phyloP scores from a whole-genome alignment of 2,888 invertebrate genomes.

The Oscheius onirici region DNA sequence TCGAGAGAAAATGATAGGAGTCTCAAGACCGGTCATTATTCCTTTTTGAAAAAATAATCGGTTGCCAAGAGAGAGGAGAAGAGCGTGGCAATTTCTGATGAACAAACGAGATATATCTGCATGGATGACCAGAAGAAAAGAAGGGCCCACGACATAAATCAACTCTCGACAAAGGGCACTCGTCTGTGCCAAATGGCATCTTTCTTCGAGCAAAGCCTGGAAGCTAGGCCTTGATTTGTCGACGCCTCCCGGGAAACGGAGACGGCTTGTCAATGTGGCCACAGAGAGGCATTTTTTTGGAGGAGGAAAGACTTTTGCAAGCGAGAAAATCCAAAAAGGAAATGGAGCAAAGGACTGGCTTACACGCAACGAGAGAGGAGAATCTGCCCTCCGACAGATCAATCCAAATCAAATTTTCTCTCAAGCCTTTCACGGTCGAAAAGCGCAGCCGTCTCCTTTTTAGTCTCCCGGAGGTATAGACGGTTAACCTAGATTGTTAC shows the following conservation, averaged over 20 bases:
- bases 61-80: neutral
- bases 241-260: conserved; percentile 21
- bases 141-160: neutral
- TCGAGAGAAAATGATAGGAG: neutral
- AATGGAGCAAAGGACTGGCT: neutral
- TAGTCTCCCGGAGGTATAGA: too few relatives aligned
- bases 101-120: neutral
- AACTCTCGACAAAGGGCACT: conserved; percentile 10
- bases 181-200: neutral
- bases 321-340: neutral
- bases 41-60: neutral
- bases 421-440: too few relatives aligned
- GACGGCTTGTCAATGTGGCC: conserved; percentile 24
- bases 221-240: conserved; percentile 15
- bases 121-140: neutral
- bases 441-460: too few relatives aligned
- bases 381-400: neutral
- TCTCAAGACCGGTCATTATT: neutral
- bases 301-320: neutral
- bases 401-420: too few relatives aligned
- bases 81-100: neutral
- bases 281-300: neutral
- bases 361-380: neutral
- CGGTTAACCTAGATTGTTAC: too few relatives aligned
- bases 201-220: neutral